A percentile compares a stretch with the other conserved stretches of the same genome.
These are phyloP conservation scores for Empidonax traillii DNA, from an alignment of 2,113 vertebrate genomes.

Conservation along the genomic window DNA sequence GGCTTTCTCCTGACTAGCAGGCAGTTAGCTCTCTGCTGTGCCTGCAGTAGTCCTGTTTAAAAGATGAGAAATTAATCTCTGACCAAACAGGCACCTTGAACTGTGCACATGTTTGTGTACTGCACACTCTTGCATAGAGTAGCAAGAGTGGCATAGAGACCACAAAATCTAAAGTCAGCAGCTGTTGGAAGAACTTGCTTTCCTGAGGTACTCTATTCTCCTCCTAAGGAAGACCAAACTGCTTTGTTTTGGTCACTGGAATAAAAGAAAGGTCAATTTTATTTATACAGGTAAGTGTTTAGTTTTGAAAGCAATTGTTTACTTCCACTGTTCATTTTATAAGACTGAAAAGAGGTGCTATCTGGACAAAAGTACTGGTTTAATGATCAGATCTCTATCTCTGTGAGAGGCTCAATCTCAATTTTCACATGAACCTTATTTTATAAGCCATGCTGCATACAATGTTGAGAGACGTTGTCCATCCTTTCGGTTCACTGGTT, in stretches of 20 bases:
- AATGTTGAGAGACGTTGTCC: neutral
- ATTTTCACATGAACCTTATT: neutral
- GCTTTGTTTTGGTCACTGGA: neutral
- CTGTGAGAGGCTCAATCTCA: neutral
- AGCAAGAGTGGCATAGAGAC: neutral
- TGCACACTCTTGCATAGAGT: neutral
- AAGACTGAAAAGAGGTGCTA: neutral
- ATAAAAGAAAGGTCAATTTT: neutral
- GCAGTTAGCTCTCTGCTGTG: neutral
- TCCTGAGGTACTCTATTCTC: neutral
- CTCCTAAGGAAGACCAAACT: neutral
- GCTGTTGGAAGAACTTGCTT: neutral
- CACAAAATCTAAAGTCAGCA: neutral
- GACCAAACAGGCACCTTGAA: neutral
- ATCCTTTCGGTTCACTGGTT: neutral
- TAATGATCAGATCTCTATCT: neutral
- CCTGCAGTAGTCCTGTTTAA: neutral
- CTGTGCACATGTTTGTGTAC: neutral
- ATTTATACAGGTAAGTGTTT: neutral
- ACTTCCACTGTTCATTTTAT: neutral
- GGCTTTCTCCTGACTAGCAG: neutral
- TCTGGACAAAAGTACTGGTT: neutral
- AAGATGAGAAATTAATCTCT: neutral
- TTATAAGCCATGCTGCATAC: neutral
- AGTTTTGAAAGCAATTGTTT: neutral